phyloP scores from a whole-genome alignment of 2,113 vertebrate species.

The Chloebia gouldiae region DNA sequence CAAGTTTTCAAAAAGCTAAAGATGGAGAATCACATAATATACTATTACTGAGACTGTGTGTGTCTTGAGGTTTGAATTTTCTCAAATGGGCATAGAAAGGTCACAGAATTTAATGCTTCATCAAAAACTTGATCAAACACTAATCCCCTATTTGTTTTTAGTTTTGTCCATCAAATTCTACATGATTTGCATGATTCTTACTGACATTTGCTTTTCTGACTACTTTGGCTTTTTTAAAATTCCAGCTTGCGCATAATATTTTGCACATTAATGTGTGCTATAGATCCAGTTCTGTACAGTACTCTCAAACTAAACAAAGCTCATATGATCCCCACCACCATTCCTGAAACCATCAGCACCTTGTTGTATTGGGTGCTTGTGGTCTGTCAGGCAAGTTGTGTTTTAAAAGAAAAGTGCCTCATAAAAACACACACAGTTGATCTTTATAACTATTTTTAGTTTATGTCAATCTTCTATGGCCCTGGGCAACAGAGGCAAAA shows the following conservation, averaged over 20 bases:
- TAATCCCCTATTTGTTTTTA: neutral
- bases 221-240: neutral
- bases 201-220: neutral
- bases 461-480: slow-evolving; percentile 51
- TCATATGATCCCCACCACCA: neutral
- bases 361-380: neutral
- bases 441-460: slow-evolving; percentile 67
- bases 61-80: neutral
- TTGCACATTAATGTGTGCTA: neutral
- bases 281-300: neutral
- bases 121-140: neutral
- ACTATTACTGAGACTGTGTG: neutral
- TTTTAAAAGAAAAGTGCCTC: neutral
- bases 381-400: neutral
- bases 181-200: neutral
- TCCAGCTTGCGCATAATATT: neutral
- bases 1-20: neutral
- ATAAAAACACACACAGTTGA: slow-evolving; percentile 19
- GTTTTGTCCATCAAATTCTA: neutral
- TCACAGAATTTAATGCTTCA: neutral
- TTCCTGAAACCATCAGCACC: neutral
- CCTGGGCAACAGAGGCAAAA: slow-evolving; percentile 45
- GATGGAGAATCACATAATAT: neutral
- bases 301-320: neutral
- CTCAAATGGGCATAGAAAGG: neutral